Conservation (phyloP, 2,797 vertebrate genomes). For the Helarctos malayanus region DNA sequence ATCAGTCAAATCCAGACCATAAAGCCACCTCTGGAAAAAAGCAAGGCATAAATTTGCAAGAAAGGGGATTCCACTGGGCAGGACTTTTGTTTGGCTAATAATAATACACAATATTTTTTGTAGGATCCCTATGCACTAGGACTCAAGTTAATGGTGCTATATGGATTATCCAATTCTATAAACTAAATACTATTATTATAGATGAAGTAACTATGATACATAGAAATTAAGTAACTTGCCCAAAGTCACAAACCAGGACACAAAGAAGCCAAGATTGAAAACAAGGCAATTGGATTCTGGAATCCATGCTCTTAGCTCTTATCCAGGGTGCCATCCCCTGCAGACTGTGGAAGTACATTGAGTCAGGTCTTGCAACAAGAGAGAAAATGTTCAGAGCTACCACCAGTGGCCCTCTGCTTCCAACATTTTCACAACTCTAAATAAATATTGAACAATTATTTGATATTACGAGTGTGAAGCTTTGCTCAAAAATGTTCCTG, state of each 20-base stretch:
- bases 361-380: background rate
- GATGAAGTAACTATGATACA: background rate
- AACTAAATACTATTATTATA: background rate
- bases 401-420: background rate
- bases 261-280: background rate
- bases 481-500: background rate
- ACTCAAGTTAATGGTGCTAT: background rate
- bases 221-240: conserved; percentile 2
- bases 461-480: background rate
- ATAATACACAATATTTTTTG: background rate
- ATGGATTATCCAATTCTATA: background rate
- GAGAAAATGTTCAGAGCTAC: background rate
- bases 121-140: background rate
- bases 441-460: background rate
- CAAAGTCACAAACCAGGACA: background rate
- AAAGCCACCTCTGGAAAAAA: conserved; percentile 7
- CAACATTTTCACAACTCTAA: background rate
- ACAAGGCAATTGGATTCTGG: background rate
- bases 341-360: background rate
- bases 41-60: background rate
- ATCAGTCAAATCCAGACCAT: background rate
- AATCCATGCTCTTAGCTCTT: background rate
- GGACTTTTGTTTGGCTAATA: background rate
- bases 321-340: background rate
- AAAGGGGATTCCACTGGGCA: background rate